Evolutionary conservation across 2,888 invertebrate genomes (phyloP).

Genomic region (Congeria kusceri): DNA sequence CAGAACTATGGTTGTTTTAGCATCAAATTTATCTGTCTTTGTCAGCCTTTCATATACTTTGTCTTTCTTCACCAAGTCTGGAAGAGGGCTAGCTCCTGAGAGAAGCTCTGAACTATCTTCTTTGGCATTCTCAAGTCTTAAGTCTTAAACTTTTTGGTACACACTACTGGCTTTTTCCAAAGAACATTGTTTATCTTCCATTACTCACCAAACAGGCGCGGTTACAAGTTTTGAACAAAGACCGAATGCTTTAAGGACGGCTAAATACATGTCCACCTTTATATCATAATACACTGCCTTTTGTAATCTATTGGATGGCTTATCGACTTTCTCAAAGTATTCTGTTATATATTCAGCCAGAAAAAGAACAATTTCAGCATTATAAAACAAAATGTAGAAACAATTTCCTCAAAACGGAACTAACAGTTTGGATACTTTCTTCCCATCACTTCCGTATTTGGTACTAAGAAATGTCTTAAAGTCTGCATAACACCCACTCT

Average conservation of each 20-base stretch:
- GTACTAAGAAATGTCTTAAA: slow-evolving; percentile 20
- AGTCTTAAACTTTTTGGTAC: slow-evolving; percentile 28
- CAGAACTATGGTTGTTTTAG: slow-evolving; percentile 10
- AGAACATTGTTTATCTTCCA: slow-evolving; percentile 47
- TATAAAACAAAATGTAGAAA: slow-evolving; percentile 23
- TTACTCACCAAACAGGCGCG: slow-evolving; percentile 47
- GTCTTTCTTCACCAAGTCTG: slow-evolving; percentile 36
- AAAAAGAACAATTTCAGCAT: slow-evolving; percentile 5
- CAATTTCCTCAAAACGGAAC: slow-evolving; percentile 9
- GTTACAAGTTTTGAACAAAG: slow-evolving; percentile 48
- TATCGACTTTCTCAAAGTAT: slow-evolving; percentile 27
- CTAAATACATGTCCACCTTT: slow-evolving; percentile 16
- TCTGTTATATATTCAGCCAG: slow-evolving; percentile 25
- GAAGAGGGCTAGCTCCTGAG: slow-evolving; percentile 25
- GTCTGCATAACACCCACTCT: slow-evolving; percentile 27
- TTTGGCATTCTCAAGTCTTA: slow-evolving; percentile 22
- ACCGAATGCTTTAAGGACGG: slow-evolving; percentile 34
- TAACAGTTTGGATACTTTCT: slow-evolving; percentile 3
- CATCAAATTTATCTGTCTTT: slow-evolving; percentile 29
- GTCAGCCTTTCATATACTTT: slow-evolving; percentile 30
- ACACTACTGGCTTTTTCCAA: slow-evolving; percentile 33
- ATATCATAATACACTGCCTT: slow-evolving; percentile 46
- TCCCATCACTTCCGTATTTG: background rate
- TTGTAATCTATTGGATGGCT: slow-evolving; percentile 34
- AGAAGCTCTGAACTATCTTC: slow-evolving; percentile 25